phyloP scores from a whole-genome alignment of 2,113 vertebrate species.

The Grantiella picta region DNA sequence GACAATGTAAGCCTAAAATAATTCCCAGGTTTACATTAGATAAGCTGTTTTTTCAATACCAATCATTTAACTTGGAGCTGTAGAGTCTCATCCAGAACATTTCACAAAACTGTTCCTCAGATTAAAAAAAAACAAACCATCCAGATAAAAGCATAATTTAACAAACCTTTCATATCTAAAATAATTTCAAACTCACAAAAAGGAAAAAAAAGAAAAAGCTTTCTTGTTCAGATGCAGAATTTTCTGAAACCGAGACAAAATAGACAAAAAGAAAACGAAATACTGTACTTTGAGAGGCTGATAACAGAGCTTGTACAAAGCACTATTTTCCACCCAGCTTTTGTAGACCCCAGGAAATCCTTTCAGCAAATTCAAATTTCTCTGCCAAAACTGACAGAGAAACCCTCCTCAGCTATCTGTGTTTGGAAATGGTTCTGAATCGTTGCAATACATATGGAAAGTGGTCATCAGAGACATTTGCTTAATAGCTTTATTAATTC shows the following conservation, averaged over 20 bases:
- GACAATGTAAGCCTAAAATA: background rate
- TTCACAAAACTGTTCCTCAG: background rate
- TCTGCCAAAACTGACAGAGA: background rate
- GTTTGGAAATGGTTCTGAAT: background rate
- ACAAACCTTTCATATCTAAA: background rate
- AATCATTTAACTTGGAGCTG: background rate
- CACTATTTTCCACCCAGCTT: background rate
- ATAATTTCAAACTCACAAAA: background rate
- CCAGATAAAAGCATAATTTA: background rate
- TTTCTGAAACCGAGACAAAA: background rate
- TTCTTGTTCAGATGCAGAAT: background rate
- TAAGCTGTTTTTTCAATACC: background rate
- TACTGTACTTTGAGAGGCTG: background rate
- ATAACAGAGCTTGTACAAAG: background rate
- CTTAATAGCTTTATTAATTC: slow-evolving; percentile 60
- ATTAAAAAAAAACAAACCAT: background rate
- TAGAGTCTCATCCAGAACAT: background rate
- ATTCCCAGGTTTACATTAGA: background rate
- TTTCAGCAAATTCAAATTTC: background rate
- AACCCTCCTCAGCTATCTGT: background rate
- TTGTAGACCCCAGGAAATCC: background rate
- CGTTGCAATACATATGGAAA: background rate
- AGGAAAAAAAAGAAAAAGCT: background rate
- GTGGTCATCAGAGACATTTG: slow-evolving; percentile 29
- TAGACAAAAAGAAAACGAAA: background rate